A percentile compares a stretch with the other conserved stretches of the same genome.
These are phyloP conservation scores for Hypotaenidia okinawae DNA, from an alignment of 2,797 vertebrate genomes.

Conservation along the genomic window DNA sequence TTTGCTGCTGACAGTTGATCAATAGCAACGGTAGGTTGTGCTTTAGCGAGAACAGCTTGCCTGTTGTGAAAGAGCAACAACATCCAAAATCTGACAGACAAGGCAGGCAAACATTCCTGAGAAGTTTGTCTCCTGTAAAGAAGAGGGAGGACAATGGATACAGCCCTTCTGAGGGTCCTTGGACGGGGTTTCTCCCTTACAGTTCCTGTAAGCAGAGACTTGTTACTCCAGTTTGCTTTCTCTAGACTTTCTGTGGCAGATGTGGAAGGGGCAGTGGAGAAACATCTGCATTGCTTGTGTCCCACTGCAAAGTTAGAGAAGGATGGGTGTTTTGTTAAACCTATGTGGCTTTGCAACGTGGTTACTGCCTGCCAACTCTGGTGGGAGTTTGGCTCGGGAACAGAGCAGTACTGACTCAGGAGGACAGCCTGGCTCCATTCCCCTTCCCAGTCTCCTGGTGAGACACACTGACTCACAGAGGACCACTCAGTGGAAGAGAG, in stretches of 20 bases:
- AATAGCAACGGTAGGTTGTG: not conserved
- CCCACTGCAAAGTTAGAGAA: not conserved
- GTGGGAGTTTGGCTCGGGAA: not conserved
- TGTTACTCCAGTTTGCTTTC: accelerated
- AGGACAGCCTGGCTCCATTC: not conserved
- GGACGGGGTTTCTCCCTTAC: not conserved
- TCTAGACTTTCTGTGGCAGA: not conserved
- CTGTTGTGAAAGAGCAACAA: not conserved
- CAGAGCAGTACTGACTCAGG: not conserved
- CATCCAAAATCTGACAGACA: not conserved
- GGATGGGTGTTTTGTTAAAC: not conserved
- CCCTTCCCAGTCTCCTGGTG: not conserved
- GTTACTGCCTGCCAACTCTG: not conserved
- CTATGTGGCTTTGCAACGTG: accelerated
- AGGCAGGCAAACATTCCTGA: not conserved
- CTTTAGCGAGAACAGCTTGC: not conserved
- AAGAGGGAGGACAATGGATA: not conserved
- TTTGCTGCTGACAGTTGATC: not conserved
- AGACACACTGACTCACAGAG: not conserved
- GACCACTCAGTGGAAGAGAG: not conserved
- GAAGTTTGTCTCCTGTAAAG: not conserved
- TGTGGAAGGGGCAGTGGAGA: not conserved
- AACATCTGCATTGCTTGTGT: not conserved
- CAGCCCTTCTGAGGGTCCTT: not conserved
- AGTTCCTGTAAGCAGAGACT: not conserved